phyloP scores from a whole-genome alignment of 2,888 invertebrate species.

The Toxonevra muliebris region DNA sequence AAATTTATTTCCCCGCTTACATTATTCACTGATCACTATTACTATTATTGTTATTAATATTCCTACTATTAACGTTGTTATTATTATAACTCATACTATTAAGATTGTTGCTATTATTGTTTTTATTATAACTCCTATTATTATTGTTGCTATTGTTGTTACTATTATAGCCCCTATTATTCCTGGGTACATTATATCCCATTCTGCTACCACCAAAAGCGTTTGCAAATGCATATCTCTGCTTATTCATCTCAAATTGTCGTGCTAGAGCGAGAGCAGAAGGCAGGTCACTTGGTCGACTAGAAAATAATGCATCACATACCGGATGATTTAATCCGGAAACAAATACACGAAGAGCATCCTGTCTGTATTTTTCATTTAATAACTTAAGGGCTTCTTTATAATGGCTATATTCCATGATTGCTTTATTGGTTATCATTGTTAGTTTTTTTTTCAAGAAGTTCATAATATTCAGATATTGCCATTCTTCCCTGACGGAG shows the following conservation, averaged over 20 bases:
- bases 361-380: conserved; percentile 15
- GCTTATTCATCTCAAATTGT: conserved; percentile 24
- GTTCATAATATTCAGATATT: conserved; percentile 3
- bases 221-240: background rate
- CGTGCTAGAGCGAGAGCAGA: too few relatives aligned
- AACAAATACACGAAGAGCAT: conserved; percentile 9
- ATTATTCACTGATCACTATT: too few relatives aligned
- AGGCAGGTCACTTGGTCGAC: conserved; percentile 10
- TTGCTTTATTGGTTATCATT: conserved; percentile 11
- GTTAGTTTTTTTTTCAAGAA: conserved; percentile 19
- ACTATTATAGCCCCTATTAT: too few relatives aligned
- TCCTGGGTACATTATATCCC: background rate
- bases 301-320: conserved; percentile 13
- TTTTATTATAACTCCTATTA: too few relatives aligned
- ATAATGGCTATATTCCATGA: background rate
- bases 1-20: too few relatives aligned
- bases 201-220: background rate
- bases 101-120: background rate
- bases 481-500: too few relatives aligned
- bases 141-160: too few relatives aligned
- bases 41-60: too few relatives aligned
- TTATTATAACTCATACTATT: too few relatives aligned
- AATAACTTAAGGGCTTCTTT: too few relatives aligned
- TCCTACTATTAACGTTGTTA: too few relatives aligned
- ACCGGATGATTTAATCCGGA: conserved; percentile 7